phyloP scores from a whole-genome alignment of 2,113 vertebrate genomes.

The Rhinichthys klamathensis region DNA sequence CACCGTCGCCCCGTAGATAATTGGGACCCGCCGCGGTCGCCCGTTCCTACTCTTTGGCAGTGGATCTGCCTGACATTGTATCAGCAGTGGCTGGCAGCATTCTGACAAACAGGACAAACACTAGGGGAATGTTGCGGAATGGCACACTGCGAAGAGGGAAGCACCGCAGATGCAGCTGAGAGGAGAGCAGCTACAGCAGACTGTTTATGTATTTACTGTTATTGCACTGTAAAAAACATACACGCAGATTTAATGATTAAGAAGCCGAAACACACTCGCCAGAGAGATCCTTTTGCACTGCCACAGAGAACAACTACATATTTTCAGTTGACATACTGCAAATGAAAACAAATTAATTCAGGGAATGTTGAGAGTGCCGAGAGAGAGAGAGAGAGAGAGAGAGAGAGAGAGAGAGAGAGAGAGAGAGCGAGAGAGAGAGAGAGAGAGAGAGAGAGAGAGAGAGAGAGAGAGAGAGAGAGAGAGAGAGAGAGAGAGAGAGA shows the following conservation, averaged over 20 bases:
- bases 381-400: neutral
- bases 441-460: neutral
- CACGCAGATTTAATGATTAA: conserved; percentile 64
- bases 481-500: neutral
- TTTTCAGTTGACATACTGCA: conserved; percentile 73
- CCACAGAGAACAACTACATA: conserved; percentile 63
- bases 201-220: conserved; percentile 58
- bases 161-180: conserved; percentile 42
- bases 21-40: conserved; percentile 54
- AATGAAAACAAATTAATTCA: conserved; percentile 78
- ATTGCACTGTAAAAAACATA: conserved; percentile 52
- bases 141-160: conserved; percentile 40
- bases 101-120: conserved; percentile 55
- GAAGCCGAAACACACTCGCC: conserved; percentile 62
- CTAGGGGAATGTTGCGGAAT: conserved; percentile 38
- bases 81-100: conserved; percentile 55
- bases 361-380: conserved; percentile 52
- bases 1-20: conserved; percentile 57
- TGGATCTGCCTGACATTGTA: conserved; percentile 57
- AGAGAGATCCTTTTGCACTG: conserved; percentile 62
- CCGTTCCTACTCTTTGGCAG: conserved; percentile 55
- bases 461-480: conserved; percentile 11
- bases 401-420: conserved; percentile 11
- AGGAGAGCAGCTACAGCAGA: conserved; percentile 27
- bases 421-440: neutral